Evolutionary conservation across 2,113 vertebrate genomes (phyloP).

Genomic region (Antechinus flavipes): DNA sequence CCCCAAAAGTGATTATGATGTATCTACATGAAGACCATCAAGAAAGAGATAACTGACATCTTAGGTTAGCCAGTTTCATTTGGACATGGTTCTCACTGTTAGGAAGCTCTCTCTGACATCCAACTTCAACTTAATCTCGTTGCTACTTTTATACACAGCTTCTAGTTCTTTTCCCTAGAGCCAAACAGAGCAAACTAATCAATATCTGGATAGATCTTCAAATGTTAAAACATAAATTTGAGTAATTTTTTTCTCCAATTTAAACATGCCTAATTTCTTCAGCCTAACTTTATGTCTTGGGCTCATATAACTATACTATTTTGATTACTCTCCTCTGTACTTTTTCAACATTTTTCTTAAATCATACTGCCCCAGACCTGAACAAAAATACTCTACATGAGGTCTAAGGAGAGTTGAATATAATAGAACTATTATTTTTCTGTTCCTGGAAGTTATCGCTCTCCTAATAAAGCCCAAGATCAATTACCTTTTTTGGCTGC

Average conservation of each 20-base stretch:
- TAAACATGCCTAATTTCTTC: too few relatives aligned
- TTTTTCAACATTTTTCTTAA: too few relatives aligned
- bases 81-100: not conserved
- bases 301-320: too few relatives aligned
- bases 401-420: too few relatives aligned
- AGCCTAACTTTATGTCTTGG: too few relatives aligned
- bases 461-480: too few relatives aligned
- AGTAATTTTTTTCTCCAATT: not conserved
- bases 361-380: too few relatives aligned
- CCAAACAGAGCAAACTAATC: not conserved
- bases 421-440: too few relatives aligned
- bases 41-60: not conserved
- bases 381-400: too few relatives aligned
- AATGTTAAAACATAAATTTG: not conserved
- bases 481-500: too few relatives aligned
- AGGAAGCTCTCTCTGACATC: not conserved
- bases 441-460: too few relatives aligned
- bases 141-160: not conserved
- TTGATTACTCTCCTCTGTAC: too few relatives aligned
- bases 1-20: not conserved
- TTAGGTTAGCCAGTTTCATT: not conserved
- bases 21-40: not conserved
- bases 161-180: not conserved
- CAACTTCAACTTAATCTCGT: not conserved
- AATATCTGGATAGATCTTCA: not conserved